phyloP scores from a whole-genome alignment of 92 coral and sea anemone species.

The Bergia puertoricense region DNA sequence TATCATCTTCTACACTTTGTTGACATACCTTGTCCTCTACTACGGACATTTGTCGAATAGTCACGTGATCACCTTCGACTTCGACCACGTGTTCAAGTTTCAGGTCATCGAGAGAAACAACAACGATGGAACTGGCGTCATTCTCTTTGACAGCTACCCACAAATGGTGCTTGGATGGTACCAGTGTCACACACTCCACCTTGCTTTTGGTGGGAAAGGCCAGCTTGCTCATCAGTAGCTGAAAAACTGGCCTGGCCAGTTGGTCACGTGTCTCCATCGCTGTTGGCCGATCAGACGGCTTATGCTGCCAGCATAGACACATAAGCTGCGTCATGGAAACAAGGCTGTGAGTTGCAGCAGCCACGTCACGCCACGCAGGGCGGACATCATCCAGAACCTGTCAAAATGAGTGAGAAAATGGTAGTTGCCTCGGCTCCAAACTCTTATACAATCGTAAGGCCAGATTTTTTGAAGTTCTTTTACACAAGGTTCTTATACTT shows the following conservation, averaged over 20 bases:
- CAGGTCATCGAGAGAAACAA: slow-evolving; percentile 25
- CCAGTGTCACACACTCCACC: slow-evolving; percentile 12
- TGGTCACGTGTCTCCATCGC: slow-evolving; percentile 28
- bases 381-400: slow-evolving; percentile 30
- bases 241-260: slow-evolving; percentile 14
- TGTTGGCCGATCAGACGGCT: slow-evolving; percentile 33
- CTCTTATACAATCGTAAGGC: neutral
- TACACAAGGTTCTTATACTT: neutral
- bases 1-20: neutral
- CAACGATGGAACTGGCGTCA: neutral
- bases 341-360: slow-evolving; percentile 33
- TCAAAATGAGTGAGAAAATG: neutral
- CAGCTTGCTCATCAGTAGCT: slow-evolving; percentile 33
- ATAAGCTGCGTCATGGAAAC: slow-evolving; percentile 42
- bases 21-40: slow-evolving; percentile 32
- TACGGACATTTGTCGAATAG: slow-evolving; percentile 25
- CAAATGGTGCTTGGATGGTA: slow-evolving; percentile 9
- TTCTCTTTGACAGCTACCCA: slow-evolving; percentile 34
- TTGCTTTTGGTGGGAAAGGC: slow-evolving; percentile 18
- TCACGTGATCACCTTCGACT: slow-evolving; percentile 5
- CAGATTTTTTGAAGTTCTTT: neutral
- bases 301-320: slow-evolving; percentile 36
- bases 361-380: slow-evolving; percentile 33
- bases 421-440: neutral
- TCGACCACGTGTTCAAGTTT: slow-evolving; percentile 12